These are phyloP conservation scores for Micropoecilia bifurca DNA, from an alignment of 2,797 vertebrate genomes.

Conservation along the genomic window DNA sequence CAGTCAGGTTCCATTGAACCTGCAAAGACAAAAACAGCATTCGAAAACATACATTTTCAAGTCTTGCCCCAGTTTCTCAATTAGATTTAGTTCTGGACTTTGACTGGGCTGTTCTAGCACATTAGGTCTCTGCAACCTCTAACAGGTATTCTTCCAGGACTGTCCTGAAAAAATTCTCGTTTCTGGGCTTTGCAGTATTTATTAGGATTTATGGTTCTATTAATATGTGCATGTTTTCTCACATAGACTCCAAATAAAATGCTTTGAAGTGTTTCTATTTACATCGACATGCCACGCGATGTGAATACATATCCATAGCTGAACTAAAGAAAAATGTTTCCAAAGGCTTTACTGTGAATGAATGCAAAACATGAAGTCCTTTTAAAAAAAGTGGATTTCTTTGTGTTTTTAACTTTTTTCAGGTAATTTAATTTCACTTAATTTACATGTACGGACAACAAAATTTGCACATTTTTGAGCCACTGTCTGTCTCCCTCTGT, in stretches of 20 bases:
- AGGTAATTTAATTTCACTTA: neutral
- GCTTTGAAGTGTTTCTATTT: neutral
- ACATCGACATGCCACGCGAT: too few species aligned
- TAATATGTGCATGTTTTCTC: neutral
- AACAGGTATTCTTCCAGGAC: neutral
- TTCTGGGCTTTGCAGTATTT: neutral
- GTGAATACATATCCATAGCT: neutral
- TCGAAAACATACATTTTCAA: neutral
- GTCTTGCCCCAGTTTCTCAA: neutral
- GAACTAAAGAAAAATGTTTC: neutral
- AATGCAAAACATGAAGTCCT: neutral
- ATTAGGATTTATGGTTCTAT: neutral
- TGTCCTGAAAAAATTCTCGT: neutral
- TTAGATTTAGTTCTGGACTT: neutral
- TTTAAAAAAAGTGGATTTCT: neutral
- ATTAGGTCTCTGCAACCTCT: neutral
- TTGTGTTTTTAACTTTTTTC: neutral
- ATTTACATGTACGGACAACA: neutral
- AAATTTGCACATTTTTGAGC: neutral
- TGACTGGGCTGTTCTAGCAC: neutral
- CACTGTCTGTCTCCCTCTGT: neutral
- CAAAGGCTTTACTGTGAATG: neutral
- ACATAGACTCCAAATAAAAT: neutral
- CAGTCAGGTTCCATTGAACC: neutral
- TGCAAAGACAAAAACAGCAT: neutral